These are phyloP conservation scores for Anthopleura sola DNA, from an alignment of 64 coral and sea anemone species.

Conservation along the genomic window DNA sequence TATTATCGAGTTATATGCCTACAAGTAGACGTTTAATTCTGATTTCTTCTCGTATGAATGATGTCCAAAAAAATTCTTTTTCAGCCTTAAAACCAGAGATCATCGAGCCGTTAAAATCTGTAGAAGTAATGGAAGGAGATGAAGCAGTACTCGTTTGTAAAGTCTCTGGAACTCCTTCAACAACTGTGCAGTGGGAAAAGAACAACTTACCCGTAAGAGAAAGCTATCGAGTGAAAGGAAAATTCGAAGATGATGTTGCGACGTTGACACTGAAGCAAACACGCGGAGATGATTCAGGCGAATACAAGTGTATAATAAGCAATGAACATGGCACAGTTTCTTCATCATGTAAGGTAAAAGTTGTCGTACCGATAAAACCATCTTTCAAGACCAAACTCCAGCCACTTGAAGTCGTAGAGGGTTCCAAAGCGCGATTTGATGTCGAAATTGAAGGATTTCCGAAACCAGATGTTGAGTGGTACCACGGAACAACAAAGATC, in stretches of 20 bases:
- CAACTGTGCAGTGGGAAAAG: conserved; percentile 60
- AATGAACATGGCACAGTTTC: conserved; percentile 35
- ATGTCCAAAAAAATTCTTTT: neutral
- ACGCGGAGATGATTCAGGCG: conserved; percentile 36
- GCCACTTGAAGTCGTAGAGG: conserved; percentile 52
- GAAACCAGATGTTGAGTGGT: conserved; percentile 44
- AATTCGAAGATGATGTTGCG: conserved; percentile 21
- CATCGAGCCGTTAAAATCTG: conserved; percentile 30
- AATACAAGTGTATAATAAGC: conserved; percentile 43
- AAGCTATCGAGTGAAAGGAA: conserved; percentile 40
- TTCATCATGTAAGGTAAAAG: conserved; percentile 27
- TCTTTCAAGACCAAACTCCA: conserved; percentile 43
- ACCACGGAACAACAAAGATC: conserved; percentile 54
- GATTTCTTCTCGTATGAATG: neutral
- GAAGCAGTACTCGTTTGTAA: conserved; percentile 26
- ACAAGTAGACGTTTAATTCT: no score
- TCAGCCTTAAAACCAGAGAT: conserved; percentile 21
- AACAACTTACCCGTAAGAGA: conserved; percentile 39
- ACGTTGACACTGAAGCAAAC: conserved; percentile 37
- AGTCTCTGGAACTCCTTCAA: conserved; percentile 30
- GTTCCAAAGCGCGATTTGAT: conserved; percentile 34
- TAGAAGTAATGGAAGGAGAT: conserved; percentile 47
- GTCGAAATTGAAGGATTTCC: conserved; percentile 41
- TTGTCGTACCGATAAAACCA: conserved; percentile 50
- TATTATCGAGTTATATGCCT: no score